These are phyloP conservation scores for Sapajus apella DNA, from an alignment of 2,113 vertebrate genomes.

Conservation along the genomic window DNA sequence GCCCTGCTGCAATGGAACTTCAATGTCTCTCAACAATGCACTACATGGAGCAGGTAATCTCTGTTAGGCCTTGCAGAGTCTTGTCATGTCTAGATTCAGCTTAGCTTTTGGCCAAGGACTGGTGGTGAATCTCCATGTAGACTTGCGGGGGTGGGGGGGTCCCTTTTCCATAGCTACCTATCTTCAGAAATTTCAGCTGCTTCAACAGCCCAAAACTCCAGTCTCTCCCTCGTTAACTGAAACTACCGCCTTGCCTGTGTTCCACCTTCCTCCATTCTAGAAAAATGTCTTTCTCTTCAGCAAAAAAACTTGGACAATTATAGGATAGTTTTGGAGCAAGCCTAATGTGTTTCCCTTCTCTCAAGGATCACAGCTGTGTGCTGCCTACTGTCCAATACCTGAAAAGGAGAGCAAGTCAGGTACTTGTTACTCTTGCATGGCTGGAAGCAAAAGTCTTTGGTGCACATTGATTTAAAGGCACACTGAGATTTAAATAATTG, in stretches of 20 bases:
- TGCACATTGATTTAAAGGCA: constrained; percentile 33
- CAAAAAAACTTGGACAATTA: not conserved
- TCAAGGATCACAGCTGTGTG: not conserved
- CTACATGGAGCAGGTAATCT: not conserved
- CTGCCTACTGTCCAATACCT: not conserved
- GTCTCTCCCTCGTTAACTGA: not conserved
- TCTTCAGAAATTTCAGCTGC: constrained; percentile 10
- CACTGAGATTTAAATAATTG: constrained; percentile 3
- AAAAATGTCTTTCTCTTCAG: not conserved
- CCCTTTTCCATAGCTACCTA: not conserved
- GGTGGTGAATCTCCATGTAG: not conserved
- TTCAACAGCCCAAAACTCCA: not conserved
- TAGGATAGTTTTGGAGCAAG: not conserved
- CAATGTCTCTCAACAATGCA: not conserved
- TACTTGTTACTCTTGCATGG: not conserved
- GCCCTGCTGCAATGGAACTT: not conserved
- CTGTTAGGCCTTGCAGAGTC: not conserved
- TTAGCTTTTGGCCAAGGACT: not conserved
- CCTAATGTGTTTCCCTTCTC: not conserved
- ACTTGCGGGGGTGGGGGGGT: not conserved
- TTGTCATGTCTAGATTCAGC: not conserved
- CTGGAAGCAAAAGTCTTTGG: constrained; percentile 1
- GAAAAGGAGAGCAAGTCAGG: not conserved
- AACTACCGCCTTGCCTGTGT: not conserved
- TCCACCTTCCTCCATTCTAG: not conserved